Evolutionary conservation across 2,888 invertebrate genomes (phyloP), one percentile per base, ranked within the genome.

Genomic region (Carpatolechia fugitivella): DNA sequence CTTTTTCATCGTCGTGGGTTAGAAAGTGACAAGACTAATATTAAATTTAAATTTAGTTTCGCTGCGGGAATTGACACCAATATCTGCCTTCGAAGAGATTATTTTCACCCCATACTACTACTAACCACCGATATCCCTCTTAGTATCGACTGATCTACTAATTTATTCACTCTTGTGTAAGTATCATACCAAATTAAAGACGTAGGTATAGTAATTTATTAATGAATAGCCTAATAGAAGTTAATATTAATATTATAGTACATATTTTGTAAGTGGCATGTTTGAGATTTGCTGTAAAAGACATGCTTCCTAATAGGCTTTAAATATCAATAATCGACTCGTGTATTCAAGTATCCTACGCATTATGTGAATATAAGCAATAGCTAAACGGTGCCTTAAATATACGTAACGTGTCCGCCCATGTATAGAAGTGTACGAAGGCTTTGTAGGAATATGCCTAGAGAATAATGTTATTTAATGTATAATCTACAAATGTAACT

Each of bases 351-450:
- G 29, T 44, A 44, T 44, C 29, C 44, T 24, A 40, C 6, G 10
- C 30, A 31, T n/a, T 8, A 31, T 36, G 14, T 50, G 24, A 46
- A 53, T 29, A 40, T 20, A 18, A 58, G 56, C 60, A 44, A 44
- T 59, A 63, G 62, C 58, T 59, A 67, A 67, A 74, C 71, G 81
- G 87, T 88, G 88, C 88, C 88, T 88, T 88, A 85, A 60, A 29
- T 69, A 74, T 72, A 74, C 62, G 83, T 80, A 87, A 86, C 75
- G 49, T 70, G 64, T 87, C 88, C 86, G 88, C 85, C 88, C 88
- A 75, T 69, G 18, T 51, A 29, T 44, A 24, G 18, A 18, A 44
- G 35, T 44, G 5, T 10, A 18, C 8, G 18, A 49, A 8, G n/a
- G 50, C 50, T 50, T 36, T 50, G 50, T 50, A 50, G n/a, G 2